phyloP scores from a whole-genome alignment of 2,113 vertebrate genomes.

The Stigmatopora argus region DNA sequence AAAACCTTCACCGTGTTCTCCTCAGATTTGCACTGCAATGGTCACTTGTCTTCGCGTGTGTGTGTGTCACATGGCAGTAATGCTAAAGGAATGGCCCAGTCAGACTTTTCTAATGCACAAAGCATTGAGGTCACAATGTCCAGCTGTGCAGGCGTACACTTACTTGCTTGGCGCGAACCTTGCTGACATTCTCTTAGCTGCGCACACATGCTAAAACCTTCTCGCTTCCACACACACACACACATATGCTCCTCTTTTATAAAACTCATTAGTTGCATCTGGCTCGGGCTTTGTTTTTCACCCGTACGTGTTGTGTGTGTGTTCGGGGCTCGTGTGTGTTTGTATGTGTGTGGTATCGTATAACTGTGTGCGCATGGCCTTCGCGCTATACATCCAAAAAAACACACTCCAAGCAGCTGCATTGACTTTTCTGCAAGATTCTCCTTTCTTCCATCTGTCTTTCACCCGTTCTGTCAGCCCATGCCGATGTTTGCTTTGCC shows the following conservation, averaged over 20 bases:
- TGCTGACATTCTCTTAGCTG: background rate
- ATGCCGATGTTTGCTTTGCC: background rate
- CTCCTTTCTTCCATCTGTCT: constrained; percentile 15
- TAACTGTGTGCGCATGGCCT: constrained; percentile 16
- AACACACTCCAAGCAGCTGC: constrained; percentile 31
- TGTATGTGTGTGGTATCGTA: constrained; percentile 22
- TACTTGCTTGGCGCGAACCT: constrained; percentile 10
- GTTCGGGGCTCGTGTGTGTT: constrained; percentile 27
- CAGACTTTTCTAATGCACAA: constrained; percentile 4
- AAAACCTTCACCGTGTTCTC: constrained; percentile 10
- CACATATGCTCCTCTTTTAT: background rate
- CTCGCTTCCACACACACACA: background rate
- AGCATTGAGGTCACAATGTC: constrained; percentile 7
- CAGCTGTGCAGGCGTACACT: constrained; percentile 39
- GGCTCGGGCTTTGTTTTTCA: constrained; percentile 38
- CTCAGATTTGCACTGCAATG: constrained; percentile 11
- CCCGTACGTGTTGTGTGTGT: constrained; percentile 23
- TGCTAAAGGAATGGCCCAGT: constrained; percentile 48
- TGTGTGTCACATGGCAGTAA: constrained; percentile 32
- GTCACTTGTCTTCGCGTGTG: constrained; percentile 10
- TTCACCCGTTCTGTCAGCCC: constrained; percentile 7
- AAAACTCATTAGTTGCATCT: constrained; percentile 29
- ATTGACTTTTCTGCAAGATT: constrained; percentile 42
- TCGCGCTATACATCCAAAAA: constrained; percentile 39
- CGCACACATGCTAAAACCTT: background rate